Conservation (phyloP, 1,140 invertebrate species). For the Ostrea denselamellosa region DNA sequence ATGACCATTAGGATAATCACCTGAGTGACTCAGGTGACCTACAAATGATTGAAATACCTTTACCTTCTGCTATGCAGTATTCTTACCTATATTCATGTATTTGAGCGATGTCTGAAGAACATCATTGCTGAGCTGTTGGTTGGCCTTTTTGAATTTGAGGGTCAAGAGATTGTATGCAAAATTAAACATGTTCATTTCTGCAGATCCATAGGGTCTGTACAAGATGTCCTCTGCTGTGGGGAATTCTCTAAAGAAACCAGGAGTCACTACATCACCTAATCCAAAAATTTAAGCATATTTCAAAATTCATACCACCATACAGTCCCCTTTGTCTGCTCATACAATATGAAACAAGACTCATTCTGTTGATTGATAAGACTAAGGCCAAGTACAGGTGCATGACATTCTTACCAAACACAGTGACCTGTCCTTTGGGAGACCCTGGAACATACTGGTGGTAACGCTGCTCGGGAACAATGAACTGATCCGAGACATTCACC, state of each 20-base stretch:
- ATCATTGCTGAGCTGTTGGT: conserved; percentile 86
- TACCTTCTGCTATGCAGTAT: not conserved
- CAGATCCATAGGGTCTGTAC: conserved; percentile 85
- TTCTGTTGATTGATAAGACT: too few species aligned
- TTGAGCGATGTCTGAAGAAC: conserved; percentile 89
- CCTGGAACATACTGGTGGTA: conserved; percentile 96
- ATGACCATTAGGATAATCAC: too few species aligned
- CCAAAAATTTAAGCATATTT: not conserved
- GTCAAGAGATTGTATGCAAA: conserved; percentile 96
- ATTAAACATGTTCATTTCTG: conserved; percentile 96
- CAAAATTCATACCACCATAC: not conserved
- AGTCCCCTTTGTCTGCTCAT: too few species aligned
- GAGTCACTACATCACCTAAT: conserved; percentile 93
- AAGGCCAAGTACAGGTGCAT: not conserved
- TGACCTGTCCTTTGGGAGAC: conserved; percentile 92
- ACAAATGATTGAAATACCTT: not conserved
- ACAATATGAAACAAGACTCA: too few species aligned
- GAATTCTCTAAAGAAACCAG: conserved; percentile 85
- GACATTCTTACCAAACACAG: conserved; percentile 85
- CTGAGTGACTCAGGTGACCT: too few species aligned
- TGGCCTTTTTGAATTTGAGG: conserved; percentile 92
- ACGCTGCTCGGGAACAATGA: conserved; percentile 92
- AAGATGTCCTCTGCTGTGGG: conserved; percentile 74
- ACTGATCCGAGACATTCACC: conserved; percentile 94
- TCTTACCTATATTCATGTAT: conserved; percentile 87